A percentile compares a stretch with the other conserved stretches of the same genome.
Conservation (phyloP, 2,888 invertebrate genomes). For the Harmothoe impar region DNA sequence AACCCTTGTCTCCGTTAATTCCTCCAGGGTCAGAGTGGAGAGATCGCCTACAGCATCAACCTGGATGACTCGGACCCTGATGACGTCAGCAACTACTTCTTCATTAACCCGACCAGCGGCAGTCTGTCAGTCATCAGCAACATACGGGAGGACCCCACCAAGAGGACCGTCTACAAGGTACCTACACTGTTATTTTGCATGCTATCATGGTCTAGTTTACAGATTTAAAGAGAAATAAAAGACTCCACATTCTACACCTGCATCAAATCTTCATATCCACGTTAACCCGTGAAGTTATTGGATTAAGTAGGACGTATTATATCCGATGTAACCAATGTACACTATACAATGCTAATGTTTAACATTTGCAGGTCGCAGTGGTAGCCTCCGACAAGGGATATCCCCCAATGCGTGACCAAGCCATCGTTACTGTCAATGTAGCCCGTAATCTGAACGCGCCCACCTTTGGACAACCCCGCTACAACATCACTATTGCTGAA, state of each 20-base stretch:
- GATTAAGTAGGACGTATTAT: no score
- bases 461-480: slow-evolving; percentile 66
- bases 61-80: slow-evolving; percentile 69
- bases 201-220: background rate
- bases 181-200: slow-evolving; percentile 27
- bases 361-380: slow-evolving; percentile 71
- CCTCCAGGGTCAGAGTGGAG: slow-evolving; percentile 76
- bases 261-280: no score
- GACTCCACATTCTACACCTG: no score
- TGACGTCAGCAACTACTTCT: slow-evolving; percentile 91
- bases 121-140: slow-evolving; percentile 81
- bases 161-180: slow-evolving; percentile 71
- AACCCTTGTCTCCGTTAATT: no score
- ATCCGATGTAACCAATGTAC: no score
- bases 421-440: slow-evolving; percentile 75
- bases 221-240: no score
- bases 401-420: slow-evolving; percentile 70
- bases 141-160: slow-evolving; percentile 71
- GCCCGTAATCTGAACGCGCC: slow-evolving; percentile 75
- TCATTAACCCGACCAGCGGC: slow-evolving; percentile 91
- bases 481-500: slow-evolving; percentile 70
- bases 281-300: no score
- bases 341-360: background rate
- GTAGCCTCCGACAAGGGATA: slow-evolving; percentile 72
- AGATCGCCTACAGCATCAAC: slow-evolving; percentile 73